phyloP scores from a whole-genome alignment of 1,140 invertebrate genomes.

The Scaptomyza pallida region DNA sequence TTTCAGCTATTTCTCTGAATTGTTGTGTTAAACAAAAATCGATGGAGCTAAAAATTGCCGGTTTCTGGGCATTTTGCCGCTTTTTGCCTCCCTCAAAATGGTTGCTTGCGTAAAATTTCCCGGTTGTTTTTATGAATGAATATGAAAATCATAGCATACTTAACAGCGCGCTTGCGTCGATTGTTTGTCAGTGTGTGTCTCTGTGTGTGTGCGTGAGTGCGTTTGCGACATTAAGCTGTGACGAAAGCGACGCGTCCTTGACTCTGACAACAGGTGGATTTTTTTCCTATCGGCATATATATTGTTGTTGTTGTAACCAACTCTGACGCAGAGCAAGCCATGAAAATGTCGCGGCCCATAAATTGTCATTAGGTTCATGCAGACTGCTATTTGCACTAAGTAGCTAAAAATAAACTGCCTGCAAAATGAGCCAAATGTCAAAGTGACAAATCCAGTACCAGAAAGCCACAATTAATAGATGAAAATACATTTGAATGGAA shows the following conservation, averaged over 20 bases:
- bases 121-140: constrained; percentile 74
- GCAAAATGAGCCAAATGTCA: neutral
- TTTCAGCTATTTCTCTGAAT: neutral
- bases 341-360: constrained; percentile 48
- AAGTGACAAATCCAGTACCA: too few relatives aligned
- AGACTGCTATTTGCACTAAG: constrained; percentile 31
- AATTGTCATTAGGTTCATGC: constrained; percentile 58
- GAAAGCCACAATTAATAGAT: neutral
- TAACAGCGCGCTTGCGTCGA: constrained; percentile 67
- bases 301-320: constrained; percentile 20
- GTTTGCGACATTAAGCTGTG: constrained; percentile 53
- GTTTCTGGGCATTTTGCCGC: constrained; percentile 20
- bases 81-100: neutral
- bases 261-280: constrained; percentile 73
- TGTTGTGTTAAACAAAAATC: constrained; percentile 58
- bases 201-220: constrained; percentile 21
- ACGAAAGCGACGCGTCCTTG: constrained; percentile 76
- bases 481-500: too few relatives aligned
- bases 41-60: constrained; percentile 79
- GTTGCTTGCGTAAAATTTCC: constrained; percentile 63
- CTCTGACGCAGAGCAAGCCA: constrained; percentile 55
- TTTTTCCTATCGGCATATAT: constrained; percentile 23
- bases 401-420: constrained; percentile 28
- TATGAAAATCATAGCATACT: constrained; percentile 68
- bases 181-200: constrained; percentile 29